Percentiles rank a stretch among this genome's conserved stretches.
Evolutionary conservation across 2,797 vertebrate species (phyloP).

Genomic region (Molossus alvarezi): DNA sequence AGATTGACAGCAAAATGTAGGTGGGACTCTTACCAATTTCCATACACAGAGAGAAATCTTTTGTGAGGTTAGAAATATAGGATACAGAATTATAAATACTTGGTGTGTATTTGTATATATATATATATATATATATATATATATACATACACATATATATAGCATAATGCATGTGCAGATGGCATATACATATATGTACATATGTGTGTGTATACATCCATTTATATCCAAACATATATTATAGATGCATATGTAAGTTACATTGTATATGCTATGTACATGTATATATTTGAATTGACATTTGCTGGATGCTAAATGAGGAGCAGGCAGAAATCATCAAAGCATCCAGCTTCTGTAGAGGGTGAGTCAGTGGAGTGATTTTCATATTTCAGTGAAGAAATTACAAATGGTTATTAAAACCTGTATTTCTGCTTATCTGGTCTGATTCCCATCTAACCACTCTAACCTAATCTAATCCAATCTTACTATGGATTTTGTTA

Average conservation of each 20-base stretch:
- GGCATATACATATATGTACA: not conserved
- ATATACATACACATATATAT: not conserved
- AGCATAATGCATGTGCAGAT: not conserved
- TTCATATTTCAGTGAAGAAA: slow-evolving; percentile 54
- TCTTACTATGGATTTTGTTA: not conserved
- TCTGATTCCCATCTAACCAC: not conserved
- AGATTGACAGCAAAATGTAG: not conserved
- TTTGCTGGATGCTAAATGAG: slow-evolving; percentile 6
- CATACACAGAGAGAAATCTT: slow-evolving; percentile 22
- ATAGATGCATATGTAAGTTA: not conserved
- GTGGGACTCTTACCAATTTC: not conserved
- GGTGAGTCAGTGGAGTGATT: not conserved
- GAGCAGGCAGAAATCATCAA: not conserved
- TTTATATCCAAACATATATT: not conserved
- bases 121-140: not conserved
- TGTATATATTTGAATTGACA: slow-evolving; percentile 6
- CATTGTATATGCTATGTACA: not conserved
- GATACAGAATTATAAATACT: not conserved
- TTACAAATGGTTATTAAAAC: slow-evolving; percentile 19
- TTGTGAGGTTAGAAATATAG: not conserved
- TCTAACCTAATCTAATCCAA: not conserved
- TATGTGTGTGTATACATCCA: not conserved
- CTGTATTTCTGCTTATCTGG: not conserved
- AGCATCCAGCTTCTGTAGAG: not conserved
- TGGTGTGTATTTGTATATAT: not conserved